These are phyloP conservation scores for Busseola fusca DNA, from an alignment of 2,888 invertebrate species.

Conservation along the genomic window DNA sequence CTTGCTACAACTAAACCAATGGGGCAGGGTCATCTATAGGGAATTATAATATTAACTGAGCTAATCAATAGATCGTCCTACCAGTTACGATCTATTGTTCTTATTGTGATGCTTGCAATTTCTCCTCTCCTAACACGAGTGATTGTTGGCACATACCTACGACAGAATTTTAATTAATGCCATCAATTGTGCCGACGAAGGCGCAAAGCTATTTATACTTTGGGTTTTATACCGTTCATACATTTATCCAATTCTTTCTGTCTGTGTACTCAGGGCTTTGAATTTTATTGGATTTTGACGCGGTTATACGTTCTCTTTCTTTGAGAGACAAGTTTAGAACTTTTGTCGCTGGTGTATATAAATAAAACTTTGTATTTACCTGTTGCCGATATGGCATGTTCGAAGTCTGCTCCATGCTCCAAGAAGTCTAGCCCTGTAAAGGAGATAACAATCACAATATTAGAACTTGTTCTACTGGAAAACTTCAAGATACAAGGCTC, in stretches of 20 bases:
- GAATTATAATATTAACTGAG: conserved; percentile 1
- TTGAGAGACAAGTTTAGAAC: neutral
- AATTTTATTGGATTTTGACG: neutral
- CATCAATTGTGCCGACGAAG: neutral
- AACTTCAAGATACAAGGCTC: neutral
- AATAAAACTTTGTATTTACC: conserved; percentile 76
- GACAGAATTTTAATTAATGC: conserved; percentile 23
- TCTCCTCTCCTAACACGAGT: neutral
- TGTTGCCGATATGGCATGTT: conserved; percentile 92
- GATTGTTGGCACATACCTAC: conserved; percentile 35
- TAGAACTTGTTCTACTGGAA: neutral
- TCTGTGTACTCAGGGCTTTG: neutral
- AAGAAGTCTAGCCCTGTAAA: conserved; percentile 92
- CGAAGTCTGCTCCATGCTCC: conserved; percentile 93
- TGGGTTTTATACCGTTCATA: neutral
- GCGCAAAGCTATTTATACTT: conserved; percentile 14
- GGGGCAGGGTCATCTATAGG: neutral
- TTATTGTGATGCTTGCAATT: neutral
- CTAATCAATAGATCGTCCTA: conserved; percentile 22
- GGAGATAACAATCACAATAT: conserved; percentile 42
- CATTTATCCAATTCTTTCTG: neutral
- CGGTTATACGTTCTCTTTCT: neutral
- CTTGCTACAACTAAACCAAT: neutral
- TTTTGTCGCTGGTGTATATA: neutral
- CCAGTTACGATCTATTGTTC: conserved; percentile 28